These are phyloP conservation scores for Tragelaphus buxtoni DNA, from an alignment of 2,113 vertebrate species.

Conservation along the genomic window DNA sequence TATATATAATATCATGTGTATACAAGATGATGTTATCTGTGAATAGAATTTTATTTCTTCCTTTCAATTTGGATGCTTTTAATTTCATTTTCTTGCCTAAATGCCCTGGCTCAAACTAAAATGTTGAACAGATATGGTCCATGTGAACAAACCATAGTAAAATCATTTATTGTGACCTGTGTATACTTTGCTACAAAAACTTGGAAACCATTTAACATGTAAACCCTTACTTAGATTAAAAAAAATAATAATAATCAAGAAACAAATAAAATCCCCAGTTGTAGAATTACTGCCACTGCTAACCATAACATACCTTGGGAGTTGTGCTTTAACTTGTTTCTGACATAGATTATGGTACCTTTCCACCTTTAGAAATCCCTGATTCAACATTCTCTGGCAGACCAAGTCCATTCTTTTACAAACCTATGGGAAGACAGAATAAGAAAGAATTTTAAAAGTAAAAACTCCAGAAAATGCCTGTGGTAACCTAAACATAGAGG, in stretches of 20 bases:
- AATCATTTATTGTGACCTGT: neutral
- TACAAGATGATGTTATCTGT: neutral
- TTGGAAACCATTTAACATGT: neutral
- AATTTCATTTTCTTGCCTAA: neutral
- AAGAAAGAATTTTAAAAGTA: conserved; percentile 11
- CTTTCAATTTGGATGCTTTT: neutral
- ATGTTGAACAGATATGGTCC: neutral
- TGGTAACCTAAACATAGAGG: neutral
- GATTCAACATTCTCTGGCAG: conserved; percentile 96
- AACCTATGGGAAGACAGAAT: conserved; percentile 81
- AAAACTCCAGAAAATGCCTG: neutral
- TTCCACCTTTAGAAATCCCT: conserved; percentile 98
- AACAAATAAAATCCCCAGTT: neutral
- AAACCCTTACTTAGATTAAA: neutral
- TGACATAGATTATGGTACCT: conserved; percentile 98
- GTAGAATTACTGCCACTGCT: neutral
- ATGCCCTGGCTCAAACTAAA: neutral
- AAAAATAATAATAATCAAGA: neutral
- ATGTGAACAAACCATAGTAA: neutral
- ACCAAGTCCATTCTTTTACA: conserved; percentile 98
- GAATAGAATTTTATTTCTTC: neutral
- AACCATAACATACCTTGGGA: conserved; percentile 89
- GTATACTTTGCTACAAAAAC: neutral
- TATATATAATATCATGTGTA: neutral
- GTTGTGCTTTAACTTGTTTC: conserved; percentile 98